phyloP scores from a whole-genome alignment of 1,140 invertebrate genomes.

The Bactericera cockerelli region DNA sequence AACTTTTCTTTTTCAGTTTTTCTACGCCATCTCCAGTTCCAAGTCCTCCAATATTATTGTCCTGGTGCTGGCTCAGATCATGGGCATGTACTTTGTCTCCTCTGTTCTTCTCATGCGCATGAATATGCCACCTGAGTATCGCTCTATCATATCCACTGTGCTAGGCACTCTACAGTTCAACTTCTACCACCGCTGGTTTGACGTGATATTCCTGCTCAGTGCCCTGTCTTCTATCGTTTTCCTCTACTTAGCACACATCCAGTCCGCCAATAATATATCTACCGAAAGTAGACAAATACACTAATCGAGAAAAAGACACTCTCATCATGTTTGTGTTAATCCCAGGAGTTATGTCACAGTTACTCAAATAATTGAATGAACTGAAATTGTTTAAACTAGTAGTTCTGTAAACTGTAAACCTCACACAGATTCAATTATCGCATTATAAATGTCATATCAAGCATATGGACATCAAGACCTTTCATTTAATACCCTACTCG shows the following conservation, averaged over 20 bases:
- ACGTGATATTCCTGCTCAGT: constrained; percentile 97
- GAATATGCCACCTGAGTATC: constrained; percentile 98
- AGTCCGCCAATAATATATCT: constrained; percentile 39
- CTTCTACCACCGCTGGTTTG: constrained; percentile 99
- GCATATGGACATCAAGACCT: too few species aligned
- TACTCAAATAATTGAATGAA: too few species aligned
- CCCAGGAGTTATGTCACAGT: too few species aligned
- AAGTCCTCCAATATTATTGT: constrained; percentile 99
- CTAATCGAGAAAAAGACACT: too few species aligned
- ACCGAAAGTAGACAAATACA: too few species aligned
- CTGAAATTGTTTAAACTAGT: too few species aligned
- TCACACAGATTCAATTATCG: too few species aligned
- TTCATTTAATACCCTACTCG: too few species aligned
- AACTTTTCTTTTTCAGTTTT: constrained; percentile 67
- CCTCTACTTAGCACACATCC: constrained; percentile 85
- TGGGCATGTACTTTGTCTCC: constrained; percentile 99
- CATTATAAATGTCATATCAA: too few species aligned
- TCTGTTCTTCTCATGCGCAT: constrained; percentile 94
- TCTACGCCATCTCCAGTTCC: constrained; percentile 98
- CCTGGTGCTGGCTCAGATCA: constrained; percentile 89
- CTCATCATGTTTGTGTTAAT: too few species aligned
- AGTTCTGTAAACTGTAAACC: too few species aligned
- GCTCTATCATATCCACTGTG: constrained; percentile 94
- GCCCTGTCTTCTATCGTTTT: constrained; percentile 91
- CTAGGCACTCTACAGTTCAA: constrained; percentile 96